Evolutionary conservation across 2,113 vertebrate genomes (phyloP), one percentile per base, ranked within the genome.

Genomic region (Aix galericulata): DNA sequence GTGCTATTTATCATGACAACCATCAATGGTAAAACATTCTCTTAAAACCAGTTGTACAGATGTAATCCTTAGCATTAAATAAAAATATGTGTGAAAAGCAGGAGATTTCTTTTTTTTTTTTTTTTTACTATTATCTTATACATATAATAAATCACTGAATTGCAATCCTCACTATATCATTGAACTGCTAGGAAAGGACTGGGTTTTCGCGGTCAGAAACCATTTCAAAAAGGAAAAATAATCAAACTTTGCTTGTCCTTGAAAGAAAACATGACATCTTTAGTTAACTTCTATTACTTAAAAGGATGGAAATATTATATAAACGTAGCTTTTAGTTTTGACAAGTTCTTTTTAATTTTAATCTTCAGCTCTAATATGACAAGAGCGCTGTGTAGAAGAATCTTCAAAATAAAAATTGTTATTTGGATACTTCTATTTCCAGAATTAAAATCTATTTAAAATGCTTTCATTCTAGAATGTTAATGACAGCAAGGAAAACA

Each of bases 1-100:
- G 36, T 82, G 40, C 53, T 84, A 73, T 82, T 91, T 94, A 86
- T 88, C 53, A 66, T 62, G 32, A 81, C 25, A 95, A 38, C 13
- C 34, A 15, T 14, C 34, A 38, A 14, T 11, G 38, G 38, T 50
- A 88, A 95, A 93, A 81, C 53, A 86, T 8, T 76, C 53, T 59
- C 46, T 86, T 79, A 86, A 92, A 86, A 76, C 56, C 40, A 8
- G 13, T 68, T 89, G 78, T 50, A 59, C 25, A 76, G 40, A 62
- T 64, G 48, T 74, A 89, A 93, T 73, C 71, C 36, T 93, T 53
- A 84, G 46, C 62, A 64, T 58, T 89, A 68, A 53, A 72, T 36
- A 56, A 8, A 62, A 9, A 55, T 55, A 13, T 0, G 0, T 88
- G 74, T 53, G 16, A 83, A 94, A 48, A 5, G 0, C 29, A 59